phyloP scores from a whole-genome alignment of 2,113 vertebrate genomes.

The Chloropsis hardwickii region DNA sequence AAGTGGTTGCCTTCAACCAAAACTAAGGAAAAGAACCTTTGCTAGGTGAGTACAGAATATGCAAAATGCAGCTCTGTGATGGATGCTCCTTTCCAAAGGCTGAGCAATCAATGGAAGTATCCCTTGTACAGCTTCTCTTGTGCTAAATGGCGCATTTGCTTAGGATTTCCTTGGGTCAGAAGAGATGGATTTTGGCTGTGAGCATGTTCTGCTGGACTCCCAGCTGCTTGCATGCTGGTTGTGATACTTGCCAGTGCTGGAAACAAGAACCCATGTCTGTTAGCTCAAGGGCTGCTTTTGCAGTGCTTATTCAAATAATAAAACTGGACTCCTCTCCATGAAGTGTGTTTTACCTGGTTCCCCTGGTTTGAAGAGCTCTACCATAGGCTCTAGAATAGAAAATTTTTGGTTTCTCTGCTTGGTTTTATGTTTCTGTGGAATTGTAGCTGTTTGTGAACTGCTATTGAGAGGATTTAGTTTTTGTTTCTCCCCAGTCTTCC shows the following conservation, averaged over 20 bases:
- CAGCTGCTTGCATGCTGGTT: neutral
- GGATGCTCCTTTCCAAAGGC: neutral
- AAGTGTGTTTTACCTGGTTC: neutral
- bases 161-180: neutral
- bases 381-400: neutral
- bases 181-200: neutral
- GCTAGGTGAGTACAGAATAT: fast-evolving
- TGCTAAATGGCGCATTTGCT: fast-evolving
- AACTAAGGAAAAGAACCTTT: neutral
- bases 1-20: neutral
- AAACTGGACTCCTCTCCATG: neutral
- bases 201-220: neutral
- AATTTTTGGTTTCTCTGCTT: neutral
- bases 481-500: neutral
- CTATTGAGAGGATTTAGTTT: neutral
- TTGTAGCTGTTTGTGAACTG: neutral
- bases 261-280: neutral
- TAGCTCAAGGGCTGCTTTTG: neutral
- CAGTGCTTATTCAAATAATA: neutral
- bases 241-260: neutral
- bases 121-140: neutral
- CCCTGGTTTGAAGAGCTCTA: neutral
- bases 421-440: neutral
- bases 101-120: fast-evolving
- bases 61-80: fast-evolving